These are phyloP conservation scores for Synergus japonicus DNA, from an alignment of 2,888 invertebrate species.

Conservation along the genomic window DNA sequence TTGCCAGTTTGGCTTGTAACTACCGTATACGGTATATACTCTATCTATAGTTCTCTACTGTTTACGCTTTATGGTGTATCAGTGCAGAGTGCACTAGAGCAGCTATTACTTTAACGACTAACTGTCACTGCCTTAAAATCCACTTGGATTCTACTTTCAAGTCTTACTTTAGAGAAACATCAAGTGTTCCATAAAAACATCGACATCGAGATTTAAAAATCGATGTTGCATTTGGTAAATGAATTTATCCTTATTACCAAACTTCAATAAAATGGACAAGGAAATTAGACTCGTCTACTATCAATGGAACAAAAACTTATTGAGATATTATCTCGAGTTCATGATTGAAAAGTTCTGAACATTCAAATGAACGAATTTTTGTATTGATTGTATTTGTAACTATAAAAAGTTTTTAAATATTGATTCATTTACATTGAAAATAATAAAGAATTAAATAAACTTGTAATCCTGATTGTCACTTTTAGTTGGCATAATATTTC, in stretches of 20 bases:
- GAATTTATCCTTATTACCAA: too few relatives aligned
- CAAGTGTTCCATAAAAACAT: too few relatives aligned
- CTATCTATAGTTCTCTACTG: not conserved
- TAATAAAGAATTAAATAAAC: too few relatives aligned
- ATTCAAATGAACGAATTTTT: too few relatives aligned
- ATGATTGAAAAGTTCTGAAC: too few relatives aligned
- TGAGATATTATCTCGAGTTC: not conserved
- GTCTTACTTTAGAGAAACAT: not conserved
- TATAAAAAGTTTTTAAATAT: too few relatives aligned
- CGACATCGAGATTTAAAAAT: too few relatives aligned
- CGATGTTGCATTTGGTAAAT: too few relatives aligned
- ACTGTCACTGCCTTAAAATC: constrained; percentile 32
- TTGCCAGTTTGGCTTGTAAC: constrained; percentile 70
- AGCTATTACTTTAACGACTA: constrained; percentile 25
- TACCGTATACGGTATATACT: constrained; percentile 60
- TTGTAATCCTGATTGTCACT: too few relatives aligned
- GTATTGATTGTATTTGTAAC: too few relatives aligned
- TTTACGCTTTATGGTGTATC: constrained; percentile 14
- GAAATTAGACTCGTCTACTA: not conserved
- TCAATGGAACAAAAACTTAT: not conserved
- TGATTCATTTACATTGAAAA: too few relatives aligned
- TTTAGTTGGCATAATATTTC: too few relatives aligned
- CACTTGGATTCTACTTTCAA: constrained; percentile 25
- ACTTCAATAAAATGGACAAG: not conserved
- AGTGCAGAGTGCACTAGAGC: not conserved